These are phyloP conservation scores for Enteromius fasciolatus DNA, from an alignment of 2,797 vertebrate species.

Conservation along the genomic window DNA sequence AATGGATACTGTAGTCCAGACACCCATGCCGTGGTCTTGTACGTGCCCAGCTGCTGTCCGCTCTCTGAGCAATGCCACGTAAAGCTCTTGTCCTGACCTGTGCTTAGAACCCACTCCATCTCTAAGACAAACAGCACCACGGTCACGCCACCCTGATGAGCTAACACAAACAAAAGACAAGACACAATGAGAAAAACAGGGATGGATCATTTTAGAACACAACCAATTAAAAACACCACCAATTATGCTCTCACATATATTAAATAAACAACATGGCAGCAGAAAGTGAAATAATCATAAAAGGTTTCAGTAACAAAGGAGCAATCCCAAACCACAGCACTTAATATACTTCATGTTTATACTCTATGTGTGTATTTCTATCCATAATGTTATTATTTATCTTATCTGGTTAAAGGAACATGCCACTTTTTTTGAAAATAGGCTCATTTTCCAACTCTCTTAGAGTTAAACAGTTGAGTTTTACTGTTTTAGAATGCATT, in stretches of 20 bases:
- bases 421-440: no score
- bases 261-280: background rate
- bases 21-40: conserved; percentile 88
- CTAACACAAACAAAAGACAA: conserved; percentile 69
- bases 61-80: conserved; percentile 98
- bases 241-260: background rate
- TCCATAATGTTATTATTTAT: background rate
- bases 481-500: no score
- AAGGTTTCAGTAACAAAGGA: background rate
- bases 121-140: conserved; percentile 95
- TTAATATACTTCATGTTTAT: background rate
- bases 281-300: background rate
- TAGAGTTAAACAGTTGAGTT: no score
- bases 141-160: conserved; percentile 91
- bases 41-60: conserved; percentile 87
- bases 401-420: background rate
- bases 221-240: conserved; percentile 2
- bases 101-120: conserved; percentile 97
- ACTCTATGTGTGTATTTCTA: background rate
- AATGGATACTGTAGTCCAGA: conserved; percentile 98
- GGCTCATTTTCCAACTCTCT: no score
- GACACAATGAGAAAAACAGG: background rate
- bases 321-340: background rate
- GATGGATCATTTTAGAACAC: conserved; percentile 5
- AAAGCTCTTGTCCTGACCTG: conserved; percentile 93